Evolutionary conservation across 2,888 invertebrate species (phyloP).

Genomic region (Candidula unifasciata): DNA sequence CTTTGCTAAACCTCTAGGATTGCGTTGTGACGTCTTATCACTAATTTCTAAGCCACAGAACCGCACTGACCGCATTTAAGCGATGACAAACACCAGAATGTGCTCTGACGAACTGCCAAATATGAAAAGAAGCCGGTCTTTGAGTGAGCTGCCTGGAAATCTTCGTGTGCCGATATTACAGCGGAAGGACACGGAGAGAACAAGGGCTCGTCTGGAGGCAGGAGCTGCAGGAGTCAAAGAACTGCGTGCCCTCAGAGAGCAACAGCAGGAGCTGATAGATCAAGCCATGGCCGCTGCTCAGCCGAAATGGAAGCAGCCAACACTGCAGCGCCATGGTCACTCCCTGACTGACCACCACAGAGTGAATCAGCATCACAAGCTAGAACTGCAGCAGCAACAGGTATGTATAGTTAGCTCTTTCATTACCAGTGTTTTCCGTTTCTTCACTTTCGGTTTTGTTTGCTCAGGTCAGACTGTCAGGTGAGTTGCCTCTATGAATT

Average conservation of each 20-base stretch:
- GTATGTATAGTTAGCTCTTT: background rate
- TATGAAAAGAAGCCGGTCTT: slow-evolving; percentile 45
- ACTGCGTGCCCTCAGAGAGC: slow-evolving; percentile 42
- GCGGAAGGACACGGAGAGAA: slow-evolving; percentile 51
- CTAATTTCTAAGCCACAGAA: background rate
- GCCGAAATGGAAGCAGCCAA: background rate
- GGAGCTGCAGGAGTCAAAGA: slow-evolving; percentile 50
- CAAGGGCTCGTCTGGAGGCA: slow-evolving; percentile 51
- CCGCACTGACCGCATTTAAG: background rate
- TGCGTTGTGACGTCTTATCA: too few species aligned
- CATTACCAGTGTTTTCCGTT: too few species aligned
- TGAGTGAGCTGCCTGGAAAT: slow-evolving; percentile 52
- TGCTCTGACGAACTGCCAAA: background rate
- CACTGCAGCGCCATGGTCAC: background rate
- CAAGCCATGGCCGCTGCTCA: slow-evolving; percentile 30
- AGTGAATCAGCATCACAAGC: background rate
- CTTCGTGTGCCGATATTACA: slow-evolving; percentile 48
- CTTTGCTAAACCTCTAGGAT: too few species aligned
- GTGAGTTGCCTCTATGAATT: too few species aligned
- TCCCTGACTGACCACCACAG: slow-evolving; percentile 3
- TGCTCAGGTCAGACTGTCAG: too few species aligned
- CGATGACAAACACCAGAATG: slow-evolving; percentile 1
- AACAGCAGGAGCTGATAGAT: slow-evolving; percentile 48
- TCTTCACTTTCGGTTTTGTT: too few species aligned
- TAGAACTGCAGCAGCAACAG: background rate